A percentile compares a stretch with the other conserved stretches of the same genome.
phyloP scores from a whole-genome alignment of 2,797 vertebrate genomes.

The Xerus rutilus region DNA sequence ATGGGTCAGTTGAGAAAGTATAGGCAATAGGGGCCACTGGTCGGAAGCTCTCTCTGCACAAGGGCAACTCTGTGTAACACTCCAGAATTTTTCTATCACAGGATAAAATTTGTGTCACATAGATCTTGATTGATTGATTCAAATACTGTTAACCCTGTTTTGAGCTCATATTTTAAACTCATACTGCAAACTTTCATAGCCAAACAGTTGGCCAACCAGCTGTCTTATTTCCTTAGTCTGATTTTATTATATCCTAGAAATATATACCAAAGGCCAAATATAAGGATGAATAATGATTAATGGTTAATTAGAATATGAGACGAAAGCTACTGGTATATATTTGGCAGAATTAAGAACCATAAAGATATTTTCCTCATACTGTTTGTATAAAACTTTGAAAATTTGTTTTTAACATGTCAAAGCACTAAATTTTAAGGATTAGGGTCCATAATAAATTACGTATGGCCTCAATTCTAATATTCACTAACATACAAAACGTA shows the following conservation, averaged over 20 bases:
- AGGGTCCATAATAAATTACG: background rate
- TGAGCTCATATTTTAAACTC: constrained; percentile 14
- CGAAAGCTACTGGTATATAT: background rate
- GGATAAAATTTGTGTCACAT: background rate
- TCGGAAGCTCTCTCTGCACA: background rate
- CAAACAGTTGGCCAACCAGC: background rate
- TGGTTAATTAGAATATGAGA: constrained; percentile 60
- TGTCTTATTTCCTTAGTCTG: background rate
- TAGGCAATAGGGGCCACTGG: background rate
- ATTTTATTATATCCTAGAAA: constrained; percentile 27
- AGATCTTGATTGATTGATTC: background rate
- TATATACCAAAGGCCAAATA: background rate
- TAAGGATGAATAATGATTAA: constrained; percentile 59
- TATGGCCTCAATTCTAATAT: background rate
- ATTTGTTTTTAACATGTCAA: background rate
- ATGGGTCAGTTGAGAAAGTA: background rate
- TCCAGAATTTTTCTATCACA: background rate
- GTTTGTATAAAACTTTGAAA: constrained; percentile 10
- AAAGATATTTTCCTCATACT: constrained; percentile 40
- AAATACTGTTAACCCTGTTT: constrained; percentile 34
- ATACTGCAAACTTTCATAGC: background rate
- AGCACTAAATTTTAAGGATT: background rate
- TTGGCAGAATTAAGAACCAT: constrained; percentile 45
- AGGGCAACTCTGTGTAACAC: background rate
- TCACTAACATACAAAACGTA: background rate